Conservation (phyloP, 2,888 invertebrate species). For the Thyatira batis region DNA sequence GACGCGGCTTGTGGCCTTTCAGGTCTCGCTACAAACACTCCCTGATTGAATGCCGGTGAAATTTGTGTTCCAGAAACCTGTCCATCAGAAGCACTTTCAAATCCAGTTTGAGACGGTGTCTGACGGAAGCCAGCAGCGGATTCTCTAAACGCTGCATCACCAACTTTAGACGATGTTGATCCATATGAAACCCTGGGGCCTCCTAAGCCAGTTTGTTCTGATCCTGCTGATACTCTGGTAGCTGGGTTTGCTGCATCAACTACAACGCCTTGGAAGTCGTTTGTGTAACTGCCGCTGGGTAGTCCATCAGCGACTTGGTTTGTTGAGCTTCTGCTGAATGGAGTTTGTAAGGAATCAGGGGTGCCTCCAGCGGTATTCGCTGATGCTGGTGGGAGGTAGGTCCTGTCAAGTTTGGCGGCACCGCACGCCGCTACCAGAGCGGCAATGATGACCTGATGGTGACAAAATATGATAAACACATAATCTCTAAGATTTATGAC, state of each 20-base stretch:
- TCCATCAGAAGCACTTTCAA: background rate
- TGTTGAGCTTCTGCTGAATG: constrained; percentile 39
- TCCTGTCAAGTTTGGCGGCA: constrained; percentile 63
- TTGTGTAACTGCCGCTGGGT: constrained; percentile 61
- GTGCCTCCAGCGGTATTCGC: constrained; percentile 64
- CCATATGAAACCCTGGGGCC: constrained; percentile 62
- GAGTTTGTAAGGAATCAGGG: constrained; percentile 49
- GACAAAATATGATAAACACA: background rate
- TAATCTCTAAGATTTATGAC: background rate
- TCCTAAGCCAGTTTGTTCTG: constrained; percentile 57
- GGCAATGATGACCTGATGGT: constrained; percentile 59
- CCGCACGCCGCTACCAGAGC: constrained; percentile 64
- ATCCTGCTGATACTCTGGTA: constrained; percentile 52
- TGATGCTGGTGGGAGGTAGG: constrained; percentile 61
- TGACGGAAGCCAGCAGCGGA: constrained; percentile 33
- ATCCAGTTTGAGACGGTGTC: background rate
- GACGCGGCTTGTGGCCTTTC: constrained; percentile 50
- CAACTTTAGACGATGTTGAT: constrained; percentile 70
- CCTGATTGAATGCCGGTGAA: constrained; percentile 14
- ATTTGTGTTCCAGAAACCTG: constrained; percentile 4
- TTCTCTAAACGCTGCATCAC: constrained; percentile 65
- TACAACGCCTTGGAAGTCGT: constrained; percentile 69
- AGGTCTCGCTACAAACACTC: constrained; percentile 16
- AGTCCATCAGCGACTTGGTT: constrained; percentile 38
- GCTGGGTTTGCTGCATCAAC: constrained; percentile 69